A percentile compares a stretch with the other conserved stretches of the same genome.
phyloP scores from a whole-genome alignment of 1,140 invertebrate genomes.

The Lasioglossum baleicum region DNA sequence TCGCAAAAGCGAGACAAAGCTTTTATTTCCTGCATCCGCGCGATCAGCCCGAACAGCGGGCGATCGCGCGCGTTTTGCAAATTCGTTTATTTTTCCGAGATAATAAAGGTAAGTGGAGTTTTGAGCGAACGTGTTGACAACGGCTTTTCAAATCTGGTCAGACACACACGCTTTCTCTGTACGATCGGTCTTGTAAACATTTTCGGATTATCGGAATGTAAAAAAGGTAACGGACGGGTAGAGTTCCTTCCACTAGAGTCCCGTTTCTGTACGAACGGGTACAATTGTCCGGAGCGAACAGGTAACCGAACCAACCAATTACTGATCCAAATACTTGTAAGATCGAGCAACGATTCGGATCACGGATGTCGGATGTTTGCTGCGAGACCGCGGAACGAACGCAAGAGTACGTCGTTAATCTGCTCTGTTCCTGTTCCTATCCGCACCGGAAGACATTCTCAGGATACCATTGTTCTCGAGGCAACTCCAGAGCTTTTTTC shows the following conservation, averaged over 20 bases:
- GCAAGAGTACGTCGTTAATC: no score
- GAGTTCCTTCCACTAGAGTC: background rate
- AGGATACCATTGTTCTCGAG: no score
- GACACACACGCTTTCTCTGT: conserved; percentile 69
- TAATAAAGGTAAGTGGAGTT: conserved; percentile 40
- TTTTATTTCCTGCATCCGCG: conserved; percentile 56
- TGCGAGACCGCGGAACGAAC: no score
- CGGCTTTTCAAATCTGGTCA: conserved; percentile 59
- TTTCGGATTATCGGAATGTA: conserved; percentile 59
- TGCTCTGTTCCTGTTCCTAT: no score
- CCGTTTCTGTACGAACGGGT: conserved; percentile 16
- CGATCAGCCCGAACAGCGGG: conserved; percentile 10
- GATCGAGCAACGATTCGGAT: background rate
- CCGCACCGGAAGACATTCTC: no score
- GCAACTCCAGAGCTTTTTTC: no score
- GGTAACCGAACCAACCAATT: conserved; percentile 8
- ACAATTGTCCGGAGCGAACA: conserved; percentile 19
- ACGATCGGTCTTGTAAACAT: conserved; percentile 54
- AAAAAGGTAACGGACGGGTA: conserved; percentile 63
- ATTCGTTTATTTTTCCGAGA: conserved; percentile 34
- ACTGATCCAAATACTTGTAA: conserved; percentile 7
- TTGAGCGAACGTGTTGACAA: background rate
- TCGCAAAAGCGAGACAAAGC: conserved; percentile 36
- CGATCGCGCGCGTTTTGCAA: conserved; percentile 47
- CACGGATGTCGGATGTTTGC: background rate